Evolutionary conservation across 1,140 invertebrate species (phyloP), one percentile per base, ranked within the genome.

Genomic region (Drosophila virilis): DNA sequence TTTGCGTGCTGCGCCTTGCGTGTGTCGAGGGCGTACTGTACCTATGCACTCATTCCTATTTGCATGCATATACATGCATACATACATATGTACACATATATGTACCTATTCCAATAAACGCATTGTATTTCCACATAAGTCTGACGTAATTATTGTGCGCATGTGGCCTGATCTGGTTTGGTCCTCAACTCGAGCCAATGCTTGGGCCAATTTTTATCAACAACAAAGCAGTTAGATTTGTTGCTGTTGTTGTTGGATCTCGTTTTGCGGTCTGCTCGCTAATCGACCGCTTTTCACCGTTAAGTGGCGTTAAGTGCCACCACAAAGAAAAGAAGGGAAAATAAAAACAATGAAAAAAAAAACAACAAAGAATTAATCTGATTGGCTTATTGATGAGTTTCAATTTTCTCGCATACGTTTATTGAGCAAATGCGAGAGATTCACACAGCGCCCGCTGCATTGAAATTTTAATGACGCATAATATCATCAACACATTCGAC

Each of bases 301-400:
- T 82, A 82, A 82, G 71, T 78, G 62, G 80, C 83, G 80, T 66
- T 78, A 78, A 82, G 75, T 81, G 78, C 71, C 51, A 57, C 58
- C 51, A 50, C 55, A 40, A 70, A 66, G 57, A 40, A 17, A 51
- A 64, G 42, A 3, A 50, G 10, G 51, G 0, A 33, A 46, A 42
- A 46, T 42, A 46, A 54, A 64, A 51, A 28, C 22, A 28, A 4
- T 5, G 22, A 5, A 12, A 33, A 40, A 33, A 33, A 50, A 66
- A 33, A 33, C 42, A 66, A 46, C 10, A 50, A 38, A 51, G 4
- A 42, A 46, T 40, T 45, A 73, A 68, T 65, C 64, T 61, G 57
- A 59, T 43, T 28, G 61, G 58, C 13, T 75, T 51, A 65, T 55
- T 78, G 66, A 75, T 82, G 66, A 74, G 22, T 32, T 60, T 40